Evolutionary conservation across 2,888 invertebrate genomes (phyloP).

Genomic region (Atrina japonica): DNA sequence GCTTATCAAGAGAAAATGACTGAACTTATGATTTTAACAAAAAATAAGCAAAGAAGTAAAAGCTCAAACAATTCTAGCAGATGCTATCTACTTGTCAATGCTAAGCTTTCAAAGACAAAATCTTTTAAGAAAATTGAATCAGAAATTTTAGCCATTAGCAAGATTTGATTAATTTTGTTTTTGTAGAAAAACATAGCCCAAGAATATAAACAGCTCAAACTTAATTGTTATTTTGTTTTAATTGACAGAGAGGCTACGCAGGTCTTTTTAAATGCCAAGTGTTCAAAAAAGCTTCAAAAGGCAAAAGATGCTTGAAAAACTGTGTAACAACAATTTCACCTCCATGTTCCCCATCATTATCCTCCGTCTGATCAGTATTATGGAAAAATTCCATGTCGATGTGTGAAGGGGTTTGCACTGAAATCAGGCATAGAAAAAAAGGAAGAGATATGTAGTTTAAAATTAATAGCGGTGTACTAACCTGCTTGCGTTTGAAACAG

Average conservation of each 20-base stretch:
- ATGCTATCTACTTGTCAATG: background rate
- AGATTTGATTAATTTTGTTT: no score
- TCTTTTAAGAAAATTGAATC: no score
- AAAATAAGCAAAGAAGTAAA: no score
- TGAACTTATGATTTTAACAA: no score
- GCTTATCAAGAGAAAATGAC: no score
- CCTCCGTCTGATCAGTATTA: slow-evolving; percentile 38
- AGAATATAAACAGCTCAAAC: slow-evolving; percentile 1
- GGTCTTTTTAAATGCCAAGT: slow-evolving; percentile 13
- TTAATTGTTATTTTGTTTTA: background rate
- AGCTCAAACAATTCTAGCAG: background rate
- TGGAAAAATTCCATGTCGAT: slow-evolving; percentile 65
- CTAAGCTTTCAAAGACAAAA: no score
- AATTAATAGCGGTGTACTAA: no score
- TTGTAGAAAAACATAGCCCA: background rate
- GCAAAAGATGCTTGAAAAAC: slow-evolving; percentile 11
- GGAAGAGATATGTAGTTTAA: background rate
- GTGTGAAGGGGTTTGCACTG: slow-evolving; percentile 65
- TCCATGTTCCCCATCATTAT: slow-evolving; percentile 24
- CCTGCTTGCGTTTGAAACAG: no score
- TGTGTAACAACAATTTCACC: slow-evolving; percentile 27
- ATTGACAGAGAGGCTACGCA: slow-evolving; percentile 5
- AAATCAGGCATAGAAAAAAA: slow-evolving; percentile 51
- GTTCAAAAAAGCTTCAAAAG: slow-evolving; percentile 20
- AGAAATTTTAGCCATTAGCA: no score